Conservation (phyloP, 2,888 invertebrate genomes). For the Thumatha senex region DNA sequence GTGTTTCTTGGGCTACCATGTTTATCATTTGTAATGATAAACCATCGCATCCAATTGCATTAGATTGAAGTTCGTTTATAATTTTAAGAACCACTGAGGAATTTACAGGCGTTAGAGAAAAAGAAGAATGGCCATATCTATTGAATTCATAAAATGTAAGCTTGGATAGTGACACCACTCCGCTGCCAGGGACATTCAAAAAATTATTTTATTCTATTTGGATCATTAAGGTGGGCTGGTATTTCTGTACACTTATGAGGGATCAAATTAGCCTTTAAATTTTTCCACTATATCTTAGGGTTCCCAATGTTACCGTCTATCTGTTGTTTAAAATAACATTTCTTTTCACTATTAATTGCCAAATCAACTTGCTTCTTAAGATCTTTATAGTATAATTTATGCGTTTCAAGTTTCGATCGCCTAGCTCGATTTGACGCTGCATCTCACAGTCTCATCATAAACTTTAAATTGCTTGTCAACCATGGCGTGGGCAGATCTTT, state of each 20-base stretch:
- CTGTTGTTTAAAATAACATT: conserved; percentile 1
- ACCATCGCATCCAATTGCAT: no score
- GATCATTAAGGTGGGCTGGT: not conserved
- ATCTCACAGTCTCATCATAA: conserved; percentile 5
- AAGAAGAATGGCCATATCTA: not conserved
- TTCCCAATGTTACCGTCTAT: not conserved
- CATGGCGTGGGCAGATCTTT: conserved; percentile 1
- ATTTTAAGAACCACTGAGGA: no score
- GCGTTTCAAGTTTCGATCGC: not conserved
- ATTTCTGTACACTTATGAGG: not conserved
- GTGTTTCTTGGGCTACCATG: no score
- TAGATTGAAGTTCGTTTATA: no score
- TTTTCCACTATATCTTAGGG: conserved; percentile 1
- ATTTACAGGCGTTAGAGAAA: no score
- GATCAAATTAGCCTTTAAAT: not conserved
- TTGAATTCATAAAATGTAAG: not conserved
- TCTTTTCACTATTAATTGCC: conserved; percentile 6
- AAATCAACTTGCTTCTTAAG: conserved; percentile 2
- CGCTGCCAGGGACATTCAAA: not conserved
- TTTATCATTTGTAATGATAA: no score
- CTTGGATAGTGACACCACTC: not conserved
- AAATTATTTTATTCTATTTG: not conserved
- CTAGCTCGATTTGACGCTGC: not conserved
- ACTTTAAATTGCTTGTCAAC: conserved; percentile 7
- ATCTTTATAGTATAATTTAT: conserved; percentile 4